Conservation (phyloP, 2,888 invertebrate genomes). For the Zeuzera pyrina region DNA sequence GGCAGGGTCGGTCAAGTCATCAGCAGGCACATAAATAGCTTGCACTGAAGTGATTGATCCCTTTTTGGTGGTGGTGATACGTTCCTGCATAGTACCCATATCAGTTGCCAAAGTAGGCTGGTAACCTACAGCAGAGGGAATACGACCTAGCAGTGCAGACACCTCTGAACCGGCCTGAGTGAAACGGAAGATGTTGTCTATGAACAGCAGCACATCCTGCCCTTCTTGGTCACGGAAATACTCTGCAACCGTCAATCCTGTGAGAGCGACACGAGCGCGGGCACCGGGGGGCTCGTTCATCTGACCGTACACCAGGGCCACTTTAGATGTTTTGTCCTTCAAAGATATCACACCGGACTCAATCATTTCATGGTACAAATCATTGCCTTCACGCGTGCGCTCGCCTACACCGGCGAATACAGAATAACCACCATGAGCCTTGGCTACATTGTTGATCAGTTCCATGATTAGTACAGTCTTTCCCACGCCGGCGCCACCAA, state of each 20-base stretch:
- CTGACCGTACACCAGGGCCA: slow-evolving; percentile 94
- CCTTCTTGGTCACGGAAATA: slow-evolving; percentile 97
- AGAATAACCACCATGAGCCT: slow-evolving; percentile 97
- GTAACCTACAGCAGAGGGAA: slow-evolving; percentile 96
- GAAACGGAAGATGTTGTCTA: slow-evolving; percentile 97
- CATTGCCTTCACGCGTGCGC: slow-evolving; percentile 96
- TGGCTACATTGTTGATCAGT: slow-evolving; percentile 96
- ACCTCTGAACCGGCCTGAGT: slow-evolving; percentile 93
- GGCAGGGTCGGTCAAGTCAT: slow-evolving; percentile 96
- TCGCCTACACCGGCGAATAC: slow-evolving; percentile 97
- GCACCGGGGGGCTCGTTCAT: slow-evolving; percentile 99
- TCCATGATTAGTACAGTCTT: slow-evolving; percentile 98
- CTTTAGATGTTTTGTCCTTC: slow-evolving; percentile 92
- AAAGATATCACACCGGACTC: slow-evolving; percentile 94
- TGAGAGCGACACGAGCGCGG: slow-evolving; percentile 93
- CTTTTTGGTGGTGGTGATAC: slow-evolving; percentile 94
- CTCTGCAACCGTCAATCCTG: slow-evolving; percentile 94
- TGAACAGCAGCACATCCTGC: slow-evolving; percentile 95
- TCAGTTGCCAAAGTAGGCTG: slow-evolving; percentile 97
- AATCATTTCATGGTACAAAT: slow-evolving; percentile 97
- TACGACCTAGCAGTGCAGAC: slow-evolving; percentile 95
- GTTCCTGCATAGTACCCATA: slow-evolving; percentile 98
- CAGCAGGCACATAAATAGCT: slow-evolving; percentile 96
- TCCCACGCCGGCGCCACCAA: slow-evolving; percentile 96
- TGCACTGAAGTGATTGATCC: slow-evolving; percentile 96